Conservation (phyloP, 2,888 invertebrate genomes). For the Athalia cordata region DNA sequence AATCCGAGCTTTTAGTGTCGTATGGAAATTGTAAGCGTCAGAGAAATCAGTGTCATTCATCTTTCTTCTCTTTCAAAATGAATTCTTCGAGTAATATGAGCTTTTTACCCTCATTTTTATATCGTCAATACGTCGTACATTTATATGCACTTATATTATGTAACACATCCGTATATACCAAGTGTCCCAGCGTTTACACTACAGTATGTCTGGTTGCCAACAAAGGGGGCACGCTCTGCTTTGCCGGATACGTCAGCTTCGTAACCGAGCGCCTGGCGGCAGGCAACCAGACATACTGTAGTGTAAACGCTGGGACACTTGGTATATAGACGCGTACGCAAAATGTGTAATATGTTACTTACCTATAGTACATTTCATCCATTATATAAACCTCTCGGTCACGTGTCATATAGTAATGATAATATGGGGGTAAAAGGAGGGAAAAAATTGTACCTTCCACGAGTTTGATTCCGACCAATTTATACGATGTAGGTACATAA, state of each 20-base stretch:
- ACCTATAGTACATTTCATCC: slow-evolving; percentile 18
- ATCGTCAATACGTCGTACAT: not conserved
- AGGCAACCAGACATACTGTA: no score
- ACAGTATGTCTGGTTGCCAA: no score
- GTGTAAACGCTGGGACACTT: no score
- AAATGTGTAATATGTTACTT: slow-evolving; percentile 17
- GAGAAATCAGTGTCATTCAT: not conserved
- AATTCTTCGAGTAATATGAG: not conserved
- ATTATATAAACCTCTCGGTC: slow-evolving; percentile 56
- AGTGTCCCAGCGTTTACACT: no score
- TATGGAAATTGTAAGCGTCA: not conserved
- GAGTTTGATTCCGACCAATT: no score
- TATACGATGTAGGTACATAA: no score
- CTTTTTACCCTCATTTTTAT: no score
- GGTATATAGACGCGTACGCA: slow-evolving; percentile 8
- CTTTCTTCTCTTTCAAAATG: not conserved
- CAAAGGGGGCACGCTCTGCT: no score
- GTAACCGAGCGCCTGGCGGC: no score
- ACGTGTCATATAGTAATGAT: slow-evolving; percentile 58
- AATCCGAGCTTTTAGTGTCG: slow-evolving; percentile 7
- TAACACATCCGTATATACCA: no score
- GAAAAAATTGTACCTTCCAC: no score
- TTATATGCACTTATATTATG: slow-evolving; percentile 46
- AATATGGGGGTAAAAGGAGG: slow-evolving; percentile 23
- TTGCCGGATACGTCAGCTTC: no score